A percentile compares a stretch with the other conserved stretches of the same genome.
Conservation (phyloP, 1,140 invertebrate genomes). For the Nylanderia fulva region DNA sequence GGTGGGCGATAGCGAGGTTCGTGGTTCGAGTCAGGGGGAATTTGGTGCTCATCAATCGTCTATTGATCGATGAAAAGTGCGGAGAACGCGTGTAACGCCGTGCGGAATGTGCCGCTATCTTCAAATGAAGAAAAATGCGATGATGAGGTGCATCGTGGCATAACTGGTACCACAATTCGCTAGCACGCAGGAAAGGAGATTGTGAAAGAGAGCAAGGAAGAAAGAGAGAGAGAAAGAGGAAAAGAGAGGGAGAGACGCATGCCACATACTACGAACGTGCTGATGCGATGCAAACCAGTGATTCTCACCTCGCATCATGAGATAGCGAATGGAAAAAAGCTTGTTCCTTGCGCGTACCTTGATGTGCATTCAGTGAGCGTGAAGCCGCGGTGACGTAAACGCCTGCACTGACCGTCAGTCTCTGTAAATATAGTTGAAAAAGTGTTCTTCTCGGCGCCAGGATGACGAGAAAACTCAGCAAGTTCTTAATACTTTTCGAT, state of each 20-base stretch:
- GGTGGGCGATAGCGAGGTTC: not conserved
- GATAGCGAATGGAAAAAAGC: conserved; percentile 39
- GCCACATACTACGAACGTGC: conserved; percentile 66
- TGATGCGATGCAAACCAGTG: conserved; percentile 62
- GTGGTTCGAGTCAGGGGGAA: not conserved
- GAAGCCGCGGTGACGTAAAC: conserved; percentile 67
- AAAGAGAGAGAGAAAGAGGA: conserved; percentile 24
- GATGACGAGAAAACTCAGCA: conserved; percentile 95
- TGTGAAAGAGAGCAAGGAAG: not conserved
- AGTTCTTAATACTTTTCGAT: conserved; percentile 97
- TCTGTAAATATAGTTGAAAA: not conserved
- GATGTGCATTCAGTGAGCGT: conserved; percentile 61
- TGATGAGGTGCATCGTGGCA: conserved; percentile 7
- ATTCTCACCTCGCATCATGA: conserved; percentile 61
- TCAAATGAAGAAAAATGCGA: not conserved
- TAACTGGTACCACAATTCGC: conserved; percentile 4
- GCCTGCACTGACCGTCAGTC: conserved; percentile 15
- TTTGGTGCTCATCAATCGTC: conserved; percentile 20
- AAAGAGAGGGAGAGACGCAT: conserved; percentile 37
- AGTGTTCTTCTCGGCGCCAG: conserved; percentile 68
- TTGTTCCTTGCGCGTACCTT: conserved; percentile 22
- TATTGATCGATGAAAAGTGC: not conserved
- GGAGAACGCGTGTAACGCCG: too few species aligned
- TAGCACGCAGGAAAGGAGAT: not conserved
- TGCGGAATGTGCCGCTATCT: conserved; percentile 1